A percentile compares a stretch with the other conserved stretches of the same genome.
Evolutionary conservation across 2,888 invertebrate genomes (phyloP).

Genomic region (Eupithecia tripunctaria): DNA sequence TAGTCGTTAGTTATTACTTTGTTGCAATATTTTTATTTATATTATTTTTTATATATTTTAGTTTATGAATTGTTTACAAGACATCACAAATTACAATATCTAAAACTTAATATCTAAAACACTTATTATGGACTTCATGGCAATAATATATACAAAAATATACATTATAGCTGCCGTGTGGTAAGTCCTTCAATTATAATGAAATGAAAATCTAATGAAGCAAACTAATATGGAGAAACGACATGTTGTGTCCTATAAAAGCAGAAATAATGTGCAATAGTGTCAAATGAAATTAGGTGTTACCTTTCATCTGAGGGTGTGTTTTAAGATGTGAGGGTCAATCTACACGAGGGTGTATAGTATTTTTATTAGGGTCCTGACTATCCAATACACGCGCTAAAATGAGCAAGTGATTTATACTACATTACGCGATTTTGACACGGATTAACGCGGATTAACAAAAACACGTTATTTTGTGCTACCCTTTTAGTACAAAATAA

Average conservation of each 20-base stretch:
- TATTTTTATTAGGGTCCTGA: background rate
- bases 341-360: background rate
- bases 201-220: conserved; percentile 9
- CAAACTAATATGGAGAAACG: conserved; percentile 2
- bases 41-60: background rate
- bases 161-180: too few species aligned
- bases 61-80: background rate
- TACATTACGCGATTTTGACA: background rate
- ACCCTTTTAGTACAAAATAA: too few species aligned
- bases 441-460: background rate
- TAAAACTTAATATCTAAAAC: background rate
- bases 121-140: too few species aligned
- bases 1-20: background rate
- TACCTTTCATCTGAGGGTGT: too few species aligned
- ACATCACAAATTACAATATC: background rate
- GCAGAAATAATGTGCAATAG: conserved; percentile 7
- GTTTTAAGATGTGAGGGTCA: background rate
- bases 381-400: background rate
- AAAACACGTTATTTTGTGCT: too few species aligned
- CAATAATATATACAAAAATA: too few species aligned
- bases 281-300: background rate
- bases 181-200: too few species aligned
- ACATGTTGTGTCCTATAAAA: background rate
- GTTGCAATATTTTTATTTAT: background rate
- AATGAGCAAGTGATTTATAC: background rate